phyloP scores from a whole-genome alignment of 2,113 vertebrate species.

The Leucosticte australis region DNA sequence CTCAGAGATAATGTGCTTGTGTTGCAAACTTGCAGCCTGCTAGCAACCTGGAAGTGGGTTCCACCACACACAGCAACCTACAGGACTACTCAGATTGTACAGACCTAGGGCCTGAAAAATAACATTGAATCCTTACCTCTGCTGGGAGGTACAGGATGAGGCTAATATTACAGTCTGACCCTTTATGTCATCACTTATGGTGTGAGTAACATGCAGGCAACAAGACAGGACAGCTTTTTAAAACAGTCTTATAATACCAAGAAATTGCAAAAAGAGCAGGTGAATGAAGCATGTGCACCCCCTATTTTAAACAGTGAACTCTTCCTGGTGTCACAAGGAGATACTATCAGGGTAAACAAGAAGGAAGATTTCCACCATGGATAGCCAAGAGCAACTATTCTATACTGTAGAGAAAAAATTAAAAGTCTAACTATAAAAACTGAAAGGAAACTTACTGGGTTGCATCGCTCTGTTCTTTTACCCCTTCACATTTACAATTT shows the following conservation, averaged over 20 bases:
- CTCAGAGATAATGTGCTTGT: rapidly evolving
- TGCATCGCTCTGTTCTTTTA: background rate
- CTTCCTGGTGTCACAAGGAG: background rate
- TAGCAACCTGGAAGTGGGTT: background rate
- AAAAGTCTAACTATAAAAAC: background rate
- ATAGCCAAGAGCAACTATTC: background rate
- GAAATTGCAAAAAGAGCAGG: background rate
- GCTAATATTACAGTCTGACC: background rate
- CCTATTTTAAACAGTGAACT: background rate
- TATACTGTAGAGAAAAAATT: background rate
- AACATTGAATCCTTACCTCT: background rate
- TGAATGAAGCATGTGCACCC: background rate
- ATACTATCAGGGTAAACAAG: background rate
- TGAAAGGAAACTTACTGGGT: background rate
- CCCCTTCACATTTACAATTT: background rate
- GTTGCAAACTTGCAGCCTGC: background rate
- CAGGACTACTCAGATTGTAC: background rate
- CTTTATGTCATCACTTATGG: background rate
- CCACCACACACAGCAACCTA: background rate
- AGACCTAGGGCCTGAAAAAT: background rate
- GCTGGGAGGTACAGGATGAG: background rate
- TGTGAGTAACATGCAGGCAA: background rate
- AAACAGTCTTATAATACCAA: background rate
- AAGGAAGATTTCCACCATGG: background rate
- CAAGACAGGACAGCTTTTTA: background rate